Conservation (phyloP, 2,113 vertebrate species). For the Chaetodon auriga region DNA sequence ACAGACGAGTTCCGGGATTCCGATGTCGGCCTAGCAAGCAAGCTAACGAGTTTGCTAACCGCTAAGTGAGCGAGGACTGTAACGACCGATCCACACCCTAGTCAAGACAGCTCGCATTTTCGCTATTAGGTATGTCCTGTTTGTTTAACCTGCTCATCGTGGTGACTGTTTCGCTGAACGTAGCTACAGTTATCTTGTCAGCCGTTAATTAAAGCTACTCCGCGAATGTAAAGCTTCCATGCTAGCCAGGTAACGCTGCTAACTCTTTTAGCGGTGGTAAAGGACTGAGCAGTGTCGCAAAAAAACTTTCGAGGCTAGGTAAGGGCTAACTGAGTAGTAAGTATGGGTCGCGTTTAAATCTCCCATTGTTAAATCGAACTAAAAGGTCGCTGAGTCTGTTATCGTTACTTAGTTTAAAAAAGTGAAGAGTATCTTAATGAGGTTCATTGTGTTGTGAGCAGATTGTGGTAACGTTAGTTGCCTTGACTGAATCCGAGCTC, state of each 20-base stretch:
- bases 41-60: constrained; percentile 70
- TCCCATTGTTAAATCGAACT: neutral
- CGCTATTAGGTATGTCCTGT: constrained; percentile 18
- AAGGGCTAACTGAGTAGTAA: constrained; percentile 15
- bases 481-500: constrained; percentile 39
- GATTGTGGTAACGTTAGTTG: constrained; percentile 8
- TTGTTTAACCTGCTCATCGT: neutral
- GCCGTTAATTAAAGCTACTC: constrained; percentile 23
- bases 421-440: neutral
- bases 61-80: constrained; percentile 70
- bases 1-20: constrained; percentile 80
- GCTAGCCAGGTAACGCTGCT: constrained; percentile 70
- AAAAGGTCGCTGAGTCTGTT: fast-evolving
- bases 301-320: constrained; percentile 71
- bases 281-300: constrained; percentile 67
- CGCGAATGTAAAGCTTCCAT: constrained; percentile 22
- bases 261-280: constrained; percentile 64
- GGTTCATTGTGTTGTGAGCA: constrained; percentile 18
- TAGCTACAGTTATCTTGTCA: neutral
- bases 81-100: constrained; percentile 54
- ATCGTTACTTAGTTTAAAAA: neutral
- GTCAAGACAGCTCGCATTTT: constrained; percentile 26
- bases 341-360: neutral
- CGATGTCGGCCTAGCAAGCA: constrained; percentile 76
- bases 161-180: neutral